Evolutionary conservation across 2,888 invertebrate genomes (phyloP).

Genomic region (Heliconius hortense): DNA sequence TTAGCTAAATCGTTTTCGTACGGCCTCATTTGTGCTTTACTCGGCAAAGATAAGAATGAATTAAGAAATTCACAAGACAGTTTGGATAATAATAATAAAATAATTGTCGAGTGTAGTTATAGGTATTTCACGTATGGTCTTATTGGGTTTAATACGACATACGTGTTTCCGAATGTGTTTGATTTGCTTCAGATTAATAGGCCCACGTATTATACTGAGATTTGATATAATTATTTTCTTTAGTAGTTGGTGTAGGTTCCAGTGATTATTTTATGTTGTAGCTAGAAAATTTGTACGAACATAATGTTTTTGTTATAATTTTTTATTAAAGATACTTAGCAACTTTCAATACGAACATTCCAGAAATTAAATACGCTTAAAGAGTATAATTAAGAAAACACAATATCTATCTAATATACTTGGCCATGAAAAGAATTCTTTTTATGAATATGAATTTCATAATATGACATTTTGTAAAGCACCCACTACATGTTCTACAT

Average conservation of each 20-base stretch:
- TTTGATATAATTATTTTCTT: constrained; percentile 68
- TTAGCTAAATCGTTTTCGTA: constrained; percentile 87
- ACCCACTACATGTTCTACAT: neutral
- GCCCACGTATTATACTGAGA: constrained; percentile 92
- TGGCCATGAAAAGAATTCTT: neutral
- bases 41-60: constrained; percentile 85
- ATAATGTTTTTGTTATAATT: neutral
- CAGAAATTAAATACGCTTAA: neutral
- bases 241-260: neutral
- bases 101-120: constrained; percentile 90
- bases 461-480: neutral
- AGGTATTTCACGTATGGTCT: constrained; percentile 91
- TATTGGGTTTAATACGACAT: constrained; percentile 90
- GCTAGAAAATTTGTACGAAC: neutral
- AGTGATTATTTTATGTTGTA: neutral
- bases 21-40: constrained; percentile 85
- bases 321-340: neutral
- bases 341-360: neutral
- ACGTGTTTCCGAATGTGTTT: constrained; percentile 90
- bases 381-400: neutral
- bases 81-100: constrained; percentile 86
- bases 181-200: constrained; percentile 88
- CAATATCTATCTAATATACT: no score
- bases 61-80: constrained; percentile 85
- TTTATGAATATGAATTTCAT: neutral